Base-by-base conservation (phyloP, 2,113 vertebrate species). In the Daubentonia madagascariensis region DNA sequence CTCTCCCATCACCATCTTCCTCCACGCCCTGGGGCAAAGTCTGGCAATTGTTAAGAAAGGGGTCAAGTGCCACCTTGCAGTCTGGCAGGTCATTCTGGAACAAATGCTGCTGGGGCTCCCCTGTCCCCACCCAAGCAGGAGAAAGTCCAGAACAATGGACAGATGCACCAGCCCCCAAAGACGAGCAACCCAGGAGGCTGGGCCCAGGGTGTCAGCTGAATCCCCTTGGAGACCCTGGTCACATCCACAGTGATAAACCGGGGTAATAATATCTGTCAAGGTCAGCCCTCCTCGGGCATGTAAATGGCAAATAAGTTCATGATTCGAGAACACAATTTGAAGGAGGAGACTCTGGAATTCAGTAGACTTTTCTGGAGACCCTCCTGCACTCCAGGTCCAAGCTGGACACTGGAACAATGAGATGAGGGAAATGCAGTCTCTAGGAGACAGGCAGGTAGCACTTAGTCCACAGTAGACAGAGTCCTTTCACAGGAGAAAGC, bases 211-310 rank as follows among this genome's bases (percentile, higher is more conserved):
- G 22, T n/a, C 11, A 17, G 87, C 23, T 11, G 18, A 54, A 67
- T 48, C 35, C 2, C 54, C 28, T 16, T 22, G 9, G 16, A 14
- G 16, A 59, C 30, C 28, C 43, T 4, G 54, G 32, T 3, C 68
- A 23, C 32, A 79, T 25, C 35, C 12, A 0, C 17, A 1, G 68
- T 45, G 54, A 73, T 20, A 22, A 50, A n/a, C 11, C 14, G 17
- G 5, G 37, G 9, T 11, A 6, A 45, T 48, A 9, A 17, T 0
- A 70, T 59, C 40, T 22, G 13, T 43, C n/a, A 35, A 4, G 6
- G 59, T 20, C 3, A 1, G 20, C 20, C 68, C 14, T 57, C n/a
- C 63, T 52, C 1, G 0, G 45, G 12, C 12, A 6, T 17, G 50
- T 10, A 32, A 84, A 79, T 10, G 63, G n/a, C 70, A 43, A 81